phyloP scores from a whole-genome alignment of 92 coral and sea anemone genomes.

The Zoanthus sansibaricus region DNA sequence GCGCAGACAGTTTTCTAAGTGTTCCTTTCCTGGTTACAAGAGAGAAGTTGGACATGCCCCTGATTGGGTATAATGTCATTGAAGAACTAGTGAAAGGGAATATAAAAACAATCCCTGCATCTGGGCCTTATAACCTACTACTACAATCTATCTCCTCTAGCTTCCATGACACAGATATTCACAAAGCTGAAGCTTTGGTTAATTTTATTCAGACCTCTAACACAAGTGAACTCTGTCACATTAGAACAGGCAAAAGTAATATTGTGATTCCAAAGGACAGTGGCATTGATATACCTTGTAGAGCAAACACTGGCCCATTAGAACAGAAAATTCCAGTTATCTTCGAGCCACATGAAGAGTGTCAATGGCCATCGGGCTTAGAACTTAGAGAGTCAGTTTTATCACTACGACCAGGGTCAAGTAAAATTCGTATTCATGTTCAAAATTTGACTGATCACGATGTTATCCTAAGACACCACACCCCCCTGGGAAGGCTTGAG shows the following conservation, averaged over 20 bases:
- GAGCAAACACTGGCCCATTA: conserved; percentile 7
- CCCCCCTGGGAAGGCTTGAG: conserved; percentile 54
- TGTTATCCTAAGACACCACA: conserved; percentile 46
- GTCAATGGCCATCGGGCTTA: conserved; percentile 12
- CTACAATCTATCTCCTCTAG: conserved; percentile 8
- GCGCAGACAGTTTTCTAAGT: background rate
- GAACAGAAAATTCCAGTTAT: conserved; percentile 8
- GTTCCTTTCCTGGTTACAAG: conserved; percentile 36
- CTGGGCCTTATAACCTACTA: conserved; percentile 24
- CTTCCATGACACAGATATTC: background rate
- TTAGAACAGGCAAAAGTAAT: conserved; percentile 20
- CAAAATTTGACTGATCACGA: conserved; percentile 46
- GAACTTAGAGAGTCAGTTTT: background rate
- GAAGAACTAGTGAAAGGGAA: conserved; percentile 13
- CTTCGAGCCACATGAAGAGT: conserved; percentile 30
- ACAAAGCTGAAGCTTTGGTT: conserved; percentile 7
- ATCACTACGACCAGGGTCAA: conserved; percentile 23
- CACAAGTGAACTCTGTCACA: conserved; percentile 26
- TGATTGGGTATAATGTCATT: conserved; percentile 30
- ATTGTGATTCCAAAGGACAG: conserved; percentile 7
- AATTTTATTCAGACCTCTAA: conserved; percentile 24
- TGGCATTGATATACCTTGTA: background rate
- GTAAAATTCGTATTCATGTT: conserved; percentile 38
- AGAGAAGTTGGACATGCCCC: conserved; percentile 5
- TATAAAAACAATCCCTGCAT: background rate